Evolutionary conservation across 2,797 vertebrate genomes (phyloP).

Genomic region (Alosa sapidissima): DNA sequence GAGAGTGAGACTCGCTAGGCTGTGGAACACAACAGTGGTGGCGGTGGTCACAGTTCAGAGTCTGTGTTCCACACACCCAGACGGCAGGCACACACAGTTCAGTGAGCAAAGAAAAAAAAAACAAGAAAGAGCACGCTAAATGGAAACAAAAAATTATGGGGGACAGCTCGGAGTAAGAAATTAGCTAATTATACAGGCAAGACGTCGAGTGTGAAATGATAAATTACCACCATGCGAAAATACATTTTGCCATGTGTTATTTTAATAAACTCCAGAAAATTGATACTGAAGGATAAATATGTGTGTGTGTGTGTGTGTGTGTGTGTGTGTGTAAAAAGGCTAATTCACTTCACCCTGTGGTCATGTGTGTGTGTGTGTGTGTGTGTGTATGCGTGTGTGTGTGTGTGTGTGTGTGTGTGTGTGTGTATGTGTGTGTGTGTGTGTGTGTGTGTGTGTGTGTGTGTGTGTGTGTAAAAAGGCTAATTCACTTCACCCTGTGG

Average conservation of each 20-base stretch:
- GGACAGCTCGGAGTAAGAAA: constrained; percentile 5
- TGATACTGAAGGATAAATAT: neutral
- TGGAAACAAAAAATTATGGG: neutral
- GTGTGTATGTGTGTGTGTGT: too few relatives aligned
- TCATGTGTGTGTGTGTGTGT: neutral
- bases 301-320: constrained; percentile 18
- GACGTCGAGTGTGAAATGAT: neutral
- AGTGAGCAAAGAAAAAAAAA: neutral
- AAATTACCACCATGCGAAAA: neutral
- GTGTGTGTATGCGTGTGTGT: neutral
- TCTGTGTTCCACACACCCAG: neutral
- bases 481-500: constrained; percentile 15
- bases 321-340: neutral
- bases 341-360: too few relatives aligned
- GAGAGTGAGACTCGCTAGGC: neutral
- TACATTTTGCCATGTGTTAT: constrained; percentile 9
- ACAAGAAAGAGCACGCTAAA: neutral
- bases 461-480: neutral
- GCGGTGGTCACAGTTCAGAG: neutral
- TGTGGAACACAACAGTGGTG: neutral
- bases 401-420: constrained; percentile 14
- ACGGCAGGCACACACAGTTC: neutral
- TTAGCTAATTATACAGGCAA: constrained; percentile 1
- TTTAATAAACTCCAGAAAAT: constrained; percentile 22
- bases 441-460: neutral